Evolutionary conservation across 2,113 vertebrate genomes (phyloP).

Genomic region (Ptilorrhoa leucosticta): DNA sequence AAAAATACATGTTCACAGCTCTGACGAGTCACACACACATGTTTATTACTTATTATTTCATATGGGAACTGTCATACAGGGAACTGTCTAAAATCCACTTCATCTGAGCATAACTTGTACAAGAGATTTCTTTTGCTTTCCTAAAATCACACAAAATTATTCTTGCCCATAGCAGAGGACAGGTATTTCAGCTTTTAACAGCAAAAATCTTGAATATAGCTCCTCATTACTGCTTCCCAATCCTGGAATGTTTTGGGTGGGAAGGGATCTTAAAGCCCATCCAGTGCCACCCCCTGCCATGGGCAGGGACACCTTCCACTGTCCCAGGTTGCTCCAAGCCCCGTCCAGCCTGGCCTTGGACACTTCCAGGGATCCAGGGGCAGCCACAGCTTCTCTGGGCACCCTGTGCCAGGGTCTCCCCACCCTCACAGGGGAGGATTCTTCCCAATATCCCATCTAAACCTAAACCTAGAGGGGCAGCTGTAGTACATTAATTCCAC

Average conservation of each 20-base stretch:
- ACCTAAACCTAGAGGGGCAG: background rate
- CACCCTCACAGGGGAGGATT: background rate
- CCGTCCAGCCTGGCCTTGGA: accelerated
- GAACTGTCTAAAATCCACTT: background rate
- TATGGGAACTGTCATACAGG: accelerated
- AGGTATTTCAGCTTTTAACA: background rate
- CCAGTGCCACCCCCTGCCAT: background rate
- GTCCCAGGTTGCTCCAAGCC: background rate
- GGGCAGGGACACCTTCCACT: background rate
- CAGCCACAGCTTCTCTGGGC: background rate
- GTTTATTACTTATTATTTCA: background rate
- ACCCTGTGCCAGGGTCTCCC: background rate
- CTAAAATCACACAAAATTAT: background rate
- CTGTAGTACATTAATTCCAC: background rate
- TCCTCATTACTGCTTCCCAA: background rate
- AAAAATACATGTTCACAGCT: background rate
- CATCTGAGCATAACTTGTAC: background rate
- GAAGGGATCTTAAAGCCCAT: background rate
- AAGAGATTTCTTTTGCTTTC: background rate
- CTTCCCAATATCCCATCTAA: background rate
- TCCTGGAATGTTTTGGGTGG: background rate
- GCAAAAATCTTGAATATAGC: background rate
- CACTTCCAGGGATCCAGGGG: background rate
- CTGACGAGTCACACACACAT: accelerated
- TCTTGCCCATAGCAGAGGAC: background rate